Evolutionary conservation across 2,797 vertebrate species (phyloP).

Genomic region (Macroramphosus scolopax): DNA sequence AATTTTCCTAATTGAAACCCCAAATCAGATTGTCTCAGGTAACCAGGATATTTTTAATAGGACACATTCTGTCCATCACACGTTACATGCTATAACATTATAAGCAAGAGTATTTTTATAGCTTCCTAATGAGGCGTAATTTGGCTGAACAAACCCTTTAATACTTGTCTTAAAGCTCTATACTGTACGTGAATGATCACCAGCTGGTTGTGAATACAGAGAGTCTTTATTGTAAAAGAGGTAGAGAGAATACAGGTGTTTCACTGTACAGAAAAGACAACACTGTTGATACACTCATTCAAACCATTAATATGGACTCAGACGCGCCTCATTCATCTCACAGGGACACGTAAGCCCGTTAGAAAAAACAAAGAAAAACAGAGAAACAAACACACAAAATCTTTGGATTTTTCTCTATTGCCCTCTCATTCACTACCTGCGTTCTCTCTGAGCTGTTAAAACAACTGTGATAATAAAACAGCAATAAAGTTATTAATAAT

Average conservation of each 20-base stretch:
- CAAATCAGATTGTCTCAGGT: too few relatives aligned
- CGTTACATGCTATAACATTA: too few relatives aligned
- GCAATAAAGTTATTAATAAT: constrained; percentile 65
- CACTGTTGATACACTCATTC: constrained; percentile 81
- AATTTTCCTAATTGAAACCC: too few relatives aligned
- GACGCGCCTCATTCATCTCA: constrained; percentile 61
- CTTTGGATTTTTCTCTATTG: constrained; percentile 85
- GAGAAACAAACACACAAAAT: constrained; percentile 78
- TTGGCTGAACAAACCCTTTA: too few relatives aligned
- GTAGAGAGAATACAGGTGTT: constrained; percentile 87
- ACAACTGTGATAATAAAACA: constrained; percentile 72
- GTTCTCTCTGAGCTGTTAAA: constrained; percentile 71
- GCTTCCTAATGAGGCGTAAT: too few relatives aligned
- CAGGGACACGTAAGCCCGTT: constrained; percentile 65
- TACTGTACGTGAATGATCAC: background rate
- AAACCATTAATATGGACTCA: constrained; percentile 70
- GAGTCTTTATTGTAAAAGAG: constrained; percentile 88
- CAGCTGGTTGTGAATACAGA: constrained; percentile 77
- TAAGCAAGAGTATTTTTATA: too few relatives aligned
- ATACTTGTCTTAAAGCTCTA: too few relatives aligned
- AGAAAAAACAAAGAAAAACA: constrained; percentile 56
- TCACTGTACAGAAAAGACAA: constrained; percentile 85
- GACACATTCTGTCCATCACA: too few relatives aligned
- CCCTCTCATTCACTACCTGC: constrained; percentile 72
- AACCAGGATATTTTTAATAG: too few relatives aligned